These are phyloP conservation scores for Brachypalpus laphriformis DNA, from an alignment of 2,888 invertebrate species.

Conservation along the genomic window DNA sequence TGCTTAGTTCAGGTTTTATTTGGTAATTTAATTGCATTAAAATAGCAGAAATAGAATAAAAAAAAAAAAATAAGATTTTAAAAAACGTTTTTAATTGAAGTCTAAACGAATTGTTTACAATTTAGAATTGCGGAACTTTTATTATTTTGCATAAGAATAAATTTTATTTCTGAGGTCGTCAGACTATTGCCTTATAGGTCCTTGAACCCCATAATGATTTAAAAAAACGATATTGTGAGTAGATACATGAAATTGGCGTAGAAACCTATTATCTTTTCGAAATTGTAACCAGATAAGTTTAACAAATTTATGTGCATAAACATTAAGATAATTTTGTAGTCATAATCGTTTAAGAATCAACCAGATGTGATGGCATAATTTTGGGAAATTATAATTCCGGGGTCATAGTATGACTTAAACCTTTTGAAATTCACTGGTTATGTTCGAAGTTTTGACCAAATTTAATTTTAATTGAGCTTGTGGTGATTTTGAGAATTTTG, in stretches of 20 bases:
- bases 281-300: not conserved
- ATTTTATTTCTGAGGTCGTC: not conserved
- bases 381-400: too few species aligned
- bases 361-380: too few species aligned
- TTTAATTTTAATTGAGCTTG: too few species aligned
- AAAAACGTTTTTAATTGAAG: not conserved
- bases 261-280: not conserved
- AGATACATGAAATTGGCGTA: not conserved
- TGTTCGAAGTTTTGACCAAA: too few species aligned
- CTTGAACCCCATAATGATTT: not conserved
- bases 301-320: not conserved
- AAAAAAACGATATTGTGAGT: not conserved
- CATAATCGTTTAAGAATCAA: too few species aligned
- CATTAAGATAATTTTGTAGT: too few species aligned
- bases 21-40: not conserved
- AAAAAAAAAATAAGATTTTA: not conserved
- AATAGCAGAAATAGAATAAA: not conserved
- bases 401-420: too few species aligned
- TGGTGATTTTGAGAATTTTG: too few species aligned
- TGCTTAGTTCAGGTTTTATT: not conserved
- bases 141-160: constrained; percentile 13
- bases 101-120: constrained; percentile 18
- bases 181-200: not conserved
- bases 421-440: too few species aligned
- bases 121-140: constrained; percentile 18